phyloP scores from a whole-genome alignment of 2,888 invertebrate species.

The Thereva nobilitata region DNA sequence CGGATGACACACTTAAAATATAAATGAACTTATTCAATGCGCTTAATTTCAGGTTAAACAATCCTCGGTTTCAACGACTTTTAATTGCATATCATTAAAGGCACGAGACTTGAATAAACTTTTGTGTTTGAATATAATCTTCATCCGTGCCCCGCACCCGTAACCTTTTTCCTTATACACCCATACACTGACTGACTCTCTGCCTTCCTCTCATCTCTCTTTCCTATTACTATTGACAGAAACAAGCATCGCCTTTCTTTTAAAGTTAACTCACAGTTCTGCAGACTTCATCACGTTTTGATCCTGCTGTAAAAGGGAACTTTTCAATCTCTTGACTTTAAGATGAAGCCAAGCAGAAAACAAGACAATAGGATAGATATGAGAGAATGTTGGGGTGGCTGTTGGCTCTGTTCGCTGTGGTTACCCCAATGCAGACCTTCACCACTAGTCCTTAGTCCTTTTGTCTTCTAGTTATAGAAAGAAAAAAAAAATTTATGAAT shows the following conservation, averaged over 20 bases:
- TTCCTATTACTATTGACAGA: background rate
- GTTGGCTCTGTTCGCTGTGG: background rate
- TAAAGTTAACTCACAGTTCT: constrained; percentile 1
- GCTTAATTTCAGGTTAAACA: constrained; percentile 28
- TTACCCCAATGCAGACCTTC: background rate
- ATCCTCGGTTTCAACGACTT: constrained; percentile 18
- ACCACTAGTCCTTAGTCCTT: background rate
- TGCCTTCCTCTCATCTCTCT: background rate
- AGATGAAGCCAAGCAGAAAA: constrained; percentile 33
- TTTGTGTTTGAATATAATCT: constrained; percentile 18
- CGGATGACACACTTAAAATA: constrained; percentile 20
- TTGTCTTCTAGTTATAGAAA: constrained; percentile 26
- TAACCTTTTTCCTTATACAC: background rate
- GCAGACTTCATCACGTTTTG: constrained; percentile 32
- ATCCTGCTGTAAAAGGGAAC: constrained; percentile 24
- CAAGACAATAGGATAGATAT: constrained; percentile 27
- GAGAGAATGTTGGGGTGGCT: background rate
- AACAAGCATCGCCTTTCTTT: background rate
- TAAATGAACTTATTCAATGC: constrained; percentile 22
- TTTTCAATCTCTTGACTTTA: constrained; percentile 31
- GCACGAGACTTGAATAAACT: constrained; percentile 20
- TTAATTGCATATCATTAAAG: constrained; percentile 34
- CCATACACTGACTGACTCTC: constrained; percentile 13
- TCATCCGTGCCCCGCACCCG: background rate
- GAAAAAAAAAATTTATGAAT: constrained; percentile 18